phyloP scores from a whole-genome alignment of 2,113 vertebrate genomes.

The Sebastes schlegelii region DNA sequence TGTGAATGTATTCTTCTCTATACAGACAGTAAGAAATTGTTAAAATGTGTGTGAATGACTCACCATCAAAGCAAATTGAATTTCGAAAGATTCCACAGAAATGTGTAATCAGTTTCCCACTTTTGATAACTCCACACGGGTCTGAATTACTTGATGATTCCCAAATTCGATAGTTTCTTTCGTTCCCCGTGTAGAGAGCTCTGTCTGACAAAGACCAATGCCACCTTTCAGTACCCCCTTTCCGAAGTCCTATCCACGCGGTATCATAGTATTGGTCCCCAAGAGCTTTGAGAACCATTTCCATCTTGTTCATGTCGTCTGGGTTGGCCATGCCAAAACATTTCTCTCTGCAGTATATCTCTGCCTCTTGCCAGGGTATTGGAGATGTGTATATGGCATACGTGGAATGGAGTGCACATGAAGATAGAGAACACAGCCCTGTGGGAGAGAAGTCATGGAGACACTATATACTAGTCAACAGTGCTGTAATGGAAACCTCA shows the following conservation, averaged over 20 bases:
- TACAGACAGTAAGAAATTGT: too few relatives aligned
- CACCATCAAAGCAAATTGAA: constrained; percentile 51
- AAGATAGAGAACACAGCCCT: constrained; percentile 22
- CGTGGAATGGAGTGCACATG: neutral
- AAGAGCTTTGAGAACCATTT: rapidly evolving
- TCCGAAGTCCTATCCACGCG: constrained; percentile 21
- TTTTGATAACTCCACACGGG: neutral
- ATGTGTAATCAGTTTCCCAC: neutral
- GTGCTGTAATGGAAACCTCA: too few relatives aligned
- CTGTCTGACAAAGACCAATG: constrained; percentile 49
- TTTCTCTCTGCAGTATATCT: constrained; percentile 31
- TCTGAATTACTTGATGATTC: rapidly evolving
- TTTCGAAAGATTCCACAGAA: rapidly evolving
- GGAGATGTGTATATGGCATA: rapidly evolving
- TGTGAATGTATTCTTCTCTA: too few relatives aligned
- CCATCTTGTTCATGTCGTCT: constrained; percentile 24
- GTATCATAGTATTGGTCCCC: neutral
- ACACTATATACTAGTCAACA: too few relatives aligned
- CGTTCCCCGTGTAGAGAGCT: constrained; percentile 36
- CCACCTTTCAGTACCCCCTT: neutral
- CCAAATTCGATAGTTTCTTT: constrained; percentile 11
- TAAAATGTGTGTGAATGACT: neutral
- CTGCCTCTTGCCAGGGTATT: constrained; percentile 15
- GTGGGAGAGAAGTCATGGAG: neutral
- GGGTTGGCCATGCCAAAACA: constrained; percentile 31